Evolutionary conservation across 2,797 vertebrate species (phyloP), one percentile per base, ranked within the genome.

Genomic region (Sebastes taczanowskii): DNA sequence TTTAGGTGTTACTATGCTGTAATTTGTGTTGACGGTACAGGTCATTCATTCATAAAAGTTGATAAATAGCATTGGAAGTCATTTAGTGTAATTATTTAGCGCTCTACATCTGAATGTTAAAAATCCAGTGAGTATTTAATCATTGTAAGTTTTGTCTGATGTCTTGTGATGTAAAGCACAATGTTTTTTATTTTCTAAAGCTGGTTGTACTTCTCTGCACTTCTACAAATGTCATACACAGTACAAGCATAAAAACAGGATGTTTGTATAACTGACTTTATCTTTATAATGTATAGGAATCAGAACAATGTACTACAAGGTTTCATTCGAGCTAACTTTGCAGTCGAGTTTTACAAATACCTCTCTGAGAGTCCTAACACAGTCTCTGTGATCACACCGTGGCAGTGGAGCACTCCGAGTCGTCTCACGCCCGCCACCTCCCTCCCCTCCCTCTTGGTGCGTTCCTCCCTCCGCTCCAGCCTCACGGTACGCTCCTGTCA

Each of bases 381-480:
- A 8, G 34, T 86, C 30, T 94, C 38, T 91, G 1, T 90, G 73
- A 74, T 91, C 25, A 34, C 30, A 81, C 62, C 74, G 75, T 77
- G 83, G 72, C 92, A 96, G 94, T 94, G 90, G 94, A 89, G 25
- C 71, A 84, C 84, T 8, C 90, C 91, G 27, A 29, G 81, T 34
- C 88, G 93, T 1, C 95, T 96, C n/a, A 59, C 91, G 9, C 88
- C 91, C 29, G 94, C 93, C 84, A 91, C 77, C 71, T 96, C 95
- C 80, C 93, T 96, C 76, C 95, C 95, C 66, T 95, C 95, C 75
- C 94, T 96, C 7, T 80, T 93, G 84, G 16, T 81, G 1, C 93
- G 92, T 7, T 20, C 93, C 35, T 6, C 84, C 35, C 66, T 81
- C 69, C 92, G 88, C 74, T 63, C 77, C 83, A 85, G 88, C 71